phyloP scores from a whole-genome alignment of 2,888 invertebrate genomes.

The Thecocarcelia acutangulata region DNA sequence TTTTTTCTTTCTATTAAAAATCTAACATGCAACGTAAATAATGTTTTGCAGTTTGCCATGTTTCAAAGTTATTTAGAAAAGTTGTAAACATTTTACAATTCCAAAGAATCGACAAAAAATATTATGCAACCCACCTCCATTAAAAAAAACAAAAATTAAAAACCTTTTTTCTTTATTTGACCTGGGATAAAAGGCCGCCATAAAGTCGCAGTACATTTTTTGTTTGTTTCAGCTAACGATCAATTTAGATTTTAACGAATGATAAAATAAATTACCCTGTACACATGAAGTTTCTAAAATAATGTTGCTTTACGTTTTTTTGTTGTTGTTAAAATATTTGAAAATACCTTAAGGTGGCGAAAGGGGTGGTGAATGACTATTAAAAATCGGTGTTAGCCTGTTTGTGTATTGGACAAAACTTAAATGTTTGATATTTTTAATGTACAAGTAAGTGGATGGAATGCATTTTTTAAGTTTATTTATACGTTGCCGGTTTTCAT shows the following conservation, averaged over 20 bases:
- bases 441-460: no score
- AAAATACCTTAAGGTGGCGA: no score
- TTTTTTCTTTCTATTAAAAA: constrained; percentile 1
- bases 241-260: constrained; percentile 78
- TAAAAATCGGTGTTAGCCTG: background rate
- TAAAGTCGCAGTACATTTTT: constrained; percentile 35
- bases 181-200: constrained; percentile 57
- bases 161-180: constrained; percentile 40
- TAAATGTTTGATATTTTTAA: background rate
- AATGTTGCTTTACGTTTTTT: constrained; percentile 13
- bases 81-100: constrained; percentile 51
- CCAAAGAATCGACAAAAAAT: constrained; percentile 14
- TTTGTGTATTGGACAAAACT: background rate
- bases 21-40: constrained; percentile 44
- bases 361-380: no score
- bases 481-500: constrained; percentile 21
- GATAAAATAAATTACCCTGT: constrained; percentile 78
- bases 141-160: background rate
- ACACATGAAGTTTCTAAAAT: constrained; percentile 40
- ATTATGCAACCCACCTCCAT: constrained; percentile 26
- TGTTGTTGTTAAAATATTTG: no score
- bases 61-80: constrained; percentile 51
- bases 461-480: background rate
- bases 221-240: constrained; percentile 72
- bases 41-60: constrained; percentile 39